phyloP scores from a whole-genome alignment of 1,140 invertebrate genomes.

The Cydia amplana region DNA sequence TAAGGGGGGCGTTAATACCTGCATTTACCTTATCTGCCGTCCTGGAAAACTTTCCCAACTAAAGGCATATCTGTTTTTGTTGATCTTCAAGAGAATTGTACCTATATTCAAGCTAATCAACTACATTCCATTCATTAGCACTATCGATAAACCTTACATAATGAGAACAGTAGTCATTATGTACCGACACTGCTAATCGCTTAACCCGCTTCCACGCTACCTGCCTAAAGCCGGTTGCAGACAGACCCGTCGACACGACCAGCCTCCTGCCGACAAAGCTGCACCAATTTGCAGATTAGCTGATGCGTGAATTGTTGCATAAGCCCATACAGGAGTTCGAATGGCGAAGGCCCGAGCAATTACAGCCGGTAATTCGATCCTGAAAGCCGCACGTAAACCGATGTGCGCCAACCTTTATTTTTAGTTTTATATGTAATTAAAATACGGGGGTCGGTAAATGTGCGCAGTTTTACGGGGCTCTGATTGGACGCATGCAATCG shows the following conservation, averaged over 20 bases:
- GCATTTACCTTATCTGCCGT: too few species aligned
- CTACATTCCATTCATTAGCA: background rate
- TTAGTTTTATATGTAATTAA: slow-evolving; percentile 24
- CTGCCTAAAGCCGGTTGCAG: slow-evolving; percentile 47
- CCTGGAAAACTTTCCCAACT: too few species aligned
- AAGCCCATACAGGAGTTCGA: slow-evolving; percentile 54
- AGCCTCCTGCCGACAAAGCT: slow-evolving; percentile 61
- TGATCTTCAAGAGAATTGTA: too few species aligned
- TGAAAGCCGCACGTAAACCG: slow-evolving; percentile 42
- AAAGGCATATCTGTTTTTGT: too few species aligned
- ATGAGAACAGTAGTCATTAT: slow-evolving; percentile 9
- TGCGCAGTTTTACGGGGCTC: background rate
- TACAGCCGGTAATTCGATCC: slow-evolving; percentile 61
- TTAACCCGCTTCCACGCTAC: background rate
- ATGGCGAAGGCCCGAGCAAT: slow-evolving; percentile 56
- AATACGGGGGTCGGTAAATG: background rate
- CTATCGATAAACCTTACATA: background rate
- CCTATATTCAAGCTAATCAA: background rate
- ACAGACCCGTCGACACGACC: slow-evolving; percentile 46
- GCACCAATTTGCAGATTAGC: slow-evolving; percentile 73
- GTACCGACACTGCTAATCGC: background rate
- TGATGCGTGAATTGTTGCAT: slow-evolving; percentile 76
- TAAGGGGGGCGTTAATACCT: too few species aligned
- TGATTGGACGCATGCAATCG: slow-evolving; percentile 13
- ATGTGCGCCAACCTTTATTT: slow-evolving; percentile 43